Conservation (phyloP, 2,797 vertebrate genomes). For the Pipistrellus kuhlii region DNA sequence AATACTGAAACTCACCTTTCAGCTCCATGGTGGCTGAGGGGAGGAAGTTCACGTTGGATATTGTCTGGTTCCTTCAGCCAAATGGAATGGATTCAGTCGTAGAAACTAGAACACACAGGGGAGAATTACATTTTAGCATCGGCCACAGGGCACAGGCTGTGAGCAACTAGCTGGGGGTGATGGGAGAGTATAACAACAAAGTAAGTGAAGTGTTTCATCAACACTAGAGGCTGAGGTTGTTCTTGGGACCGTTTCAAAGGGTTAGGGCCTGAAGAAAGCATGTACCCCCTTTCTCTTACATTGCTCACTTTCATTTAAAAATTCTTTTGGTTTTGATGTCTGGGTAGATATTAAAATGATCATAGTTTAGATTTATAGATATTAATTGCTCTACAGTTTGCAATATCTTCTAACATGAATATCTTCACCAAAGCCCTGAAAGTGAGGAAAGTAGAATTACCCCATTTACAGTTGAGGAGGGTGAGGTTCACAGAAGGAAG, state of each 20-base stretch:
- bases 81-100: conserved; percentile 62
- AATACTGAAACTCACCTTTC: conserved; percentile 59
- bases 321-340: conserved; percentile 38
- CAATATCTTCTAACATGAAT: background rate
- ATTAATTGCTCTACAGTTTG: background rate
- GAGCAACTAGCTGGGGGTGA: background rate
- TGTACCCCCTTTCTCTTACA: background rate
- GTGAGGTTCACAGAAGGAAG: background rate
- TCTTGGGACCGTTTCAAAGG: conserved; percentile 69
- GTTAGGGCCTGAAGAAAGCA: background rate
- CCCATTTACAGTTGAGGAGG: background rate
- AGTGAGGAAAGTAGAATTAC: background rate
- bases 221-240: conserved; percentile 54
- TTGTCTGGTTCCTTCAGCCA: conserved; percentile 66
- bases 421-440: background rate
- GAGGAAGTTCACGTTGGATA: conserved; percentile 27
- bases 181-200: conserved; percentile 40
- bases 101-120: conserved; percentile 33
- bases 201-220: conserved; percentile 52
- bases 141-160: conserved; percentile 45
- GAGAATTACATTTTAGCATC: conserved; percentile 39
- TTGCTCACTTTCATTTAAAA: conserved; percentile 20
- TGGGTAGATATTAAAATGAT: background rate
- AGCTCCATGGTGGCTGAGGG: conserved; percentile 27
- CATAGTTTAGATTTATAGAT: background rate